These are phyloP conservation scores for Ophion obscuratus DNA, from an alignment of 2,888 invertebrate species.

Conservation along the genomic window DNA sequence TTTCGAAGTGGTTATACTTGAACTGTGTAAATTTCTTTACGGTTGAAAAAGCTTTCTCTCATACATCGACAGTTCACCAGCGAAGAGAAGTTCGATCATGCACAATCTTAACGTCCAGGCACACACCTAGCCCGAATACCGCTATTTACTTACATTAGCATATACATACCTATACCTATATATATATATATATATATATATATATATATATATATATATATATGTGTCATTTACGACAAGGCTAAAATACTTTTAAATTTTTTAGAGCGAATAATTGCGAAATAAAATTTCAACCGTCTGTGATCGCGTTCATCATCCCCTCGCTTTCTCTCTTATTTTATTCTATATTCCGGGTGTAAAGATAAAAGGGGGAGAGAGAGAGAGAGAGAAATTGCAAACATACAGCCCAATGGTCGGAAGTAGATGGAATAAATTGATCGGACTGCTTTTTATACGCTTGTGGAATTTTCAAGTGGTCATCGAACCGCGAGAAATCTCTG, in stretches of 20 bases:
- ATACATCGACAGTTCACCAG: constrained; percentile 28
- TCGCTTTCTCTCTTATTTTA: neutral
- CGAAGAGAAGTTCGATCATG: constrained; percentile 44
- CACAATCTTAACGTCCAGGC: constrained; percentile 22
- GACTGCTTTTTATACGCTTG: constrained; percentile 59
- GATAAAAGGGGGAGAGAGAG: constrained; percentile 19
- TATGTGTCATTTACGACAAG: neutral
- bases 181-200: no score
- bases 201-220: neutral
- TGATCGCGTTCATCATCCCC: constrained; percentile 2
- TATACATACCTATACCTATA: no score
- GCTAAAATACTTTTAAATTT: constrained; percentile 41
- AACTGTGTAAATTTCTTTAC: constrained; percentile 24
- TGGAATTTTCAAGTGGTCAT: constrained; percentile 58
- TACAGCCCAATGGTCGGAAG: constrained; percentile 19
- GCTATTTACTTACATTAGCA: neutral
- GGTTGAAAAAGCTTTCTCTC: constrained; percentile 37
- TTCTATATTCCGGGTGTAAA: constrained; percentile 3
- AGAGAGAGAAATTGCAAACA: constrained; percentile 1
- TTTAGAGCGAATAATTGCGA: constrained; percentile 57
- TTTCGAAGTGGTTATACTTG: constrained; percentile 14
- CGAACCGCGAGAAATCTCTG: constrained; percentile 55
- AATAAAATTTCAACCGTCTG: constrained; percentile 45
- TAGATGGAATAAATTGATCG: constrained; percentile 65
- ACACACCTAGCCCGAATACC: constrained; percentile 12